These are phyloP conservation scores for Drosophila recens DNA, from an alignment of 2,888 invertebrate species.

Conservation along the genomic window DNA sequence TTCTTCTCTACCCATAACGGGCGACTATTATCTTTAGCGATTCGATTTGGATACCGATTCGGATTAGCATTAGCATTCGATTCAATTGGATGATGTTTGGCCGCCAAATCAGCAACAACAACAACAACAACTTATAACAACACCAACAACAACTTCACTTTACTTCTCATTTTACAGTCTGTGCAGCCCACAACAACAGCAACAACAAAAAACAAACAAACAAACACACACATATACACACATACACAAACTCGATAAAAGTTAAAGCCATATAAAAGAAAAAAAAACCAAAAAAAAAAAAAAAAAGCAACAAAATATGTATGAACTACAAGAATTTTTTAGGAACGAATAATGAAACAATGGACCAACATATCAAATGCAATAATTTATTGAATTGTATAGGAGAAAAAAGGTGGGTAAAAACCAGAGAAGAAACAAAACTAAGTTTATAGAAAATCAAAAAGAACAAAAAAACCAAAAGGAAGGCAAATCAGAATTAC, in stretches of 20 bases:
- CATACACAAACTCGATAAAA: conserved; percentile 13
- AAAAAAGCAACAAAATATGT: conserved; percentile 29
- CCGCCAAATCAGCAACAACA: conserved; percentile 46
- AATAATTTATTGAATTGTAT: conserved; percentile 82
- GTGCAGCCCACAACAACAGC: conserved; percentile 31
- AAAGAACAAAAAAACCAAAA: not conserved
- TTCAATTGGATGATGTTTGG: conserved; percentile 60
- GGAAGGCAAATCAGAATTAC: not conserved
- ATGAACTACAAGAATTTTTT: conserved; percentile 72
- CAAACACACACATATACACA: conserved; percentile 16
- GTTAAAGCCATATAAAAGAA: conserved; percentile 6
- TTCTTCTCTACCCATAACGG: conserved; percentile 59
- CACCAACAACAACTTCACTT: conserved; percentile 37
- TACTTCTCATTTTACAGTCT: conserved; percentile 52
- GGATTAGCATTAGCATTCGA: conserved; percentile 52
- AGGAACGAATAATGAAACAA: conserved; percentile 83
- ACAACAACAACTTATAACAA: conserved; percentile 33
- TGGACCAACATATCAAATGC: conserved; percentile 84
- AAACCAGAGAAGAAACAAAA: not conserved
- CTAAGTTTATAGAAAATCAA: not conserved
- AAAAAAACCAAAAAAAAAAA: conserved; percentile 19
- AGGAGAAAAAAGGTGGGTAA: conserved; percentile 76
- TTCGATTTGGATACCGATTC: conserved; percentile 52
- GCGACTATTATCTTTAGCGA: conserved; percentile 75
- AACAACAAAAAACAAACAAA: not conserved